phyloP scores from a whole-genome alignment of 2,797 vertebrate genomes.

The Poeciliopsis turneri region DNA sequence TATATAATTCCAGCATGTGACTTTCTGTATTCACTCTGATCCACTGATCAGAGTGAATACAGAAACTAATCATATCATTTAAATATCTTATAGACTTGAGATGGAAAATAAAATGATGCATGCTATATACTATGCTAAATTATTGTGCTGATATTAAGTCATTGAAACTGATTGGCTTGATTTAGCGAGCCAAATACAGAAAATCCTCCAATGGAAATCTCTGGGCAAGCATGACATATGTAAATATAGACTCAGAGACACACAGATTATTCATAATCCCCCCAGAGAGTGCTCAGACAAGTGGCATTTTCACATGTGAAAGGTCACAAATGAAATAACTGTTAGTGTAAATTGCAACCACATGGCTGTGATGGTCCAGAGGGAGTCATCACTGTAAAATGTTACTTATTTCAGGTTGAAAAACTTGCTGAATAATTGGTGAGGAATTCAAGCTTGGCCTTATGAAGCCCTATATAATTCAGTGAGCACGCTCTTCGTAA shows the following conservation, averaged over 20 bases:
- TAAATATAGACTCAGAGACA: conserved; percentile 29
- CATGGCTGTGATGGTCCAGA: conserved; percentile 12
- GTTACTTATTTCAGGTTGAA: conserved; percentile 47
- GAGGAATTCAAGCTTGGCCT: conserved; percentile 26
- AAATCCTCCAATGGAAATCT: conserved; percentile 57
- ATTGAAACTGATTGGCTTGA: conserved; percentile 62
- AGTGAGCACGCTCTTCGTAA: conserved; percentile 18
- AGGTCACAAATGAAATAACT: conserved; percentile 63
- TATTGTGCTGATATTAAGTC: conserved; percentile 47
- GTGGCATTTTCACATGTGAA: conserved; percentile 70
- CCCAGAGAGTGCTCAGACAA: conserved; percentile 53
- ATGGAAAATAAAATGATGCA: conserved; percentile 34
- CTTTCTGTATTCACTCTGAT: conserved; percentile 22
- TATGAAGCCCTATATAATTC: conserved; percentile 33
- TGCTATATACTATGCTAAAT: conserved; percentile 50
- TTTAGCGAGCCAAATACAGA: conserved; percentile 56
- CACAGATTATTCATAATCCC: conserved; percentile 62
- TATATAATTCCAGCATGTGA: conserved; percentile 11
- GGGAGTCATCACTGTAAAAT: conserved; percentile 40
- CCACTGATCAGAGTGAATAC: conserved; percentile 16
- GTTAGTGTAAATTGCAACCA: conserved; percentile 39
- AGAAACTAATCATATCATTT: conserved; percentile 18
- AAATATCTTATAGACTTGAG: conserved; percentile 26
- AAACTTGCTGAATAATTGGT: conserved; percentile 27
- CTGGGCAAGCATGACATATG: conserved; percentile 47